phyloP scores from a whole-genome alignment of 2,113 vertebrate species.

The Anolis sagrei region DNA sequence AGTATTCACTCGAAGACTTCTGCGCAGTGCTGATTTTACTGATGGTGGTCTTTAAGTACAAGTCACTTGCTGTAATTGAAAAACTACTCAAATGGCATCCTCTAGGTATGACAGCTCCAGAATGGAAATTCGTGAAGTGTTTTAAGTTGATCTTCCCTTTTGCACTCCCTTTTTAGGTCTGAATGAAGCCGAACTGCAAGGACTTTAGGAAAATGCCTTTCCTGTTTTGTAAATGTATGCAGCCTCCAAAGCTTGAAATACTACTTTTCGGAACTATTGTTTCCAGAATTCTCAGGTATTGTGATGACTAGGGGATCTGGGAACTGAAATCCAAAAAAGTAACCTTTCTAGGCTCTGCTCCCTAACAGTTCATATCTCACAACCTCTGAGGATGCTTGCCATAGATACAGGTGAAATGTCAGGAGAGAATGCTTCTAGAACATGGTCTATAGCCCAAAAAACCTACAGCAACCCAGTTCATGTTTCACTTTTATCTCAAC shows the following conservation, averaged over 20 bases:
- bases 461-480: too few relatives aligned
- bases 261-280: background rate
- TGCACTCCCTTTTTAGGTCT: background rate
- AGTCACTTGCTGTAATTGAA: background rate
- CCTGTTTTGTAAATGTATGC: too few relatives aligned
- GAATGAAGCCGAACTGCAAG: background rate
- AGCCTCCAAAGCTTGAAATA: background rate
- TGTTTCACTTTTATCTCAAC: background rate
- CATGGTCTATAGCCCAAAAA: background rate
- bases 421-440: too few relatives aligned
- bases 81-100: background rate
- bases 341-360: too few relatives aligned
- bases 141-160: too few relatives aligned
- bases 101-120: background rate
- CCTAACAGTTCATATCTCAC: too few relatives aligned
- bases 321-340: background rate
- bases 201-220: background rate
- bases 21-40: background rate
- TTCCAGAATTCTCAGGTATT: background rate
- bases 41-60: conserved; percentile 4
- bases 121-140: too few relatives aligned
- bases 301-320: background rate
- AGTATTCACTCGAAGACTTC: background rate
- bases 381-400: too few relatives aligned
- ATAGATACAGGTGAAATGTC: too few relatives aligned